Percentiles rank a stretch among this genome's conserved stretches.
These are phyloP conservation scores for Narcine bancroftii DNA, from an alignment of 2,113 vertebrate species.

Conservation along the genomic window DNA sequence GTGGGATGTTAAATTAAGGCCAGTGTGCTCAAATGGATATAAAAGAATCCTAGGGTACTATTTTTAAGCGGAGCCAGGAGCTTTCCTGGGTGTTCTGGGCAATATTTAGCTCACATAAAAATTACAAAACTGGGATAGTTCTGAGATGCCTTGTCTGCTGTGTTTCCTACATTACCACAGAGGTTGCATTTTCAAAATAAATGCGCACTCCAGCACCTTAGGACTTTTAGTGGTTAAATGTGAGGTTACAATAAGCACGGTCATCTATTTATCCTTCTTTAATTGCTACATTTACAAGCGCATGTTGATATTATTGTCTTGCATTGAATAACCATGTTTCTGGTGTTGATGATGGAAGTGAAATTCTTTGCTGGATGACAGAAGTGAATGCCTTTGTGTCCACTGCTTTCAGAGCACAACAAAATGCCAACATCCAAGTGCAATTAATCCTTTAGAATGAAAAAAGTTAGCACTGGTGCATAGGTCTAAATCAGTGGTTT, in stretches of 20 bases:
- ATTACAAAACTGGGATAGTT: too few relatives aligned
- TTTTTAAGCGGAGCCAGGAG: too few relatives aligned
- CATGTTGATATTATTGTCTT: not conserved
- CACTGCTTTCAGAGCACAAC: not conserved
- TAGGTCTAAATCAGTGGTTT: not conserved
- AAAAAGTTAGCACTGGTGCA: not conserved
- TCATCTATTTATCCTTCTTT: not conserved
- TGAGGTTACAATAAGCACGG: too few relatives aligned
- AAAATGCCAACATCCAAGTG: not conserved
- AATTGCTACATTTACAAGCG: not conserved
- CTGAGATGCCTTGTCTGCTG: too few relatives aligned
- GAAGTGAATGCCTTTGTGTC: not conserved
- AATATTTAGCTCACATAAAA: too few relatives aligned
- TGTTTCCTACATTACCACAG: too few relatives aligned
- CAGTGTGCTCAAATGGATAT: too few relatives aligned
- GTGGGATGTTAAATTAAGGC: not conserved
- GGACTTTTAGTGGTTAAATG: too few relatives aligned
- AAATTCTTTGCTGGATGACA: not conserved
- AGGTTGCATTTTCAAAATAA: too few relatives aligned
- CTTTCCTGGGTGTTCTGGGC: too few relatives aligned
- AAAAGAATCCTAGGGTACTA: too few relatives aligned
- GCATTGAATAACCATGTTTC: not conserved
- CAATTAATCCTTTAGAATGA: not conserved
- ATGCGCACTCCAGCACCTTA: too few relatives aligned
- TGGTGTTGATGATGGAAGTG: not conserved